Conservation (phyloP, 1,140 invertebrate species). For the Anadara kagoshimensis region DNA sequence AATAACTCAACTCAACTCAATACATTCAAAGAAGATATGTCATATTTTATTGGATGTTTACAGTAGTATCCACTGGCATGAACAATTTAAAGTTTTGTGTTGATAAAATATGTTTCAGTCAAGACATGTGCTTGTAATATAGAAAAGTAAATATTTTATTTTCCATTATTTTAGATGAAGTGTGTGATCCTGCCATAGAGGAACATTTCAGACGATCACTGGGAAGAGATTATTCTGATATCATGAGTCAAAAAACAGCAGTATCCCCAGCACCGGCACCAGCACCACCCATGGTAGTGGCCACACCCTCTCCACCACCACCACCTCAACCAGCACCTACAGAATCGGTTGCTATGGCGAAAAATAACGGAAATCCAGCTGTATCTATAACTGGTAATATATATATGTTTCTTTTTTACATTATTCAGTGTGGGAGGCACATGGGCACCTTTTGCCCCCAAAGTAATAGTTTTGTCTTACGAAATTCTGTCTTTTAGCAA, state of each 20-base stretch:
- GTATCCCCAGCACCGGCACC: constrained; percentile 29
- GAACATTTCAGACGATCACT: constrained; percentile 95
- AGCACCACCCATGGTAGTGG: constrained; percentile 18
- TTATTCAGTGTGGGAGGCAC: neutral
- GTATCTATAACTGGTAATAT: constrained; percentile 59
- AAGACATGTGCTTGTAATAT: too few species aligned
- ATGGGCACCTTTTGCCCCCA: neutral
- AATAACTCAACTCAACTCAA: too few species aligned
- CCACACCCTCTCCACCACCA: constrained; percentile 24
- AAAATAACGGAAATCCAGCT: constrained; percentile 31
- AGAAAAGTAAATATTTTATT: too few species aligned
- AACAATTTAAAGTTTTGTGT: too few species aligned
- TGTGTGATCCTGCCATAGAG: constrained; percentile 90
- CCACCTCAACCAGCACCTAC: constrained; percentile 28
- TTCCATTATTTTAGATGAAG: constrained; percentile 44
- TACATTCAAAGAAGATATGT: too few species aligned
- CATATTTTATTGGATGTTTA: too few species aligned
- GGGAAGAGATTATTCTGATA: constrained; percentile 87
- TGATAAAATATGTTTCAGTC: too few species aligned
- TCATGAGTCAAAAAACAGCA: constrained; percentile 73
- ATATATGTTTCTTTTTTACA: neutral
- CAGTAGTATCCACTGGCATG: too few species aligned
- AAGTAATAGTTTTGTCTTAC: too few species aligned
- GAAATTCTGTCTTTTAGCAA: too few species aligned
- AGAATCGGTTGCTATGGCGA: neutral